Evolutionary conservation across 2,888 invertebrate genomes (phyloP), one percentile per base, ranked within the genome.

Genomic region (Tetanocera ferruginea): DNA sequence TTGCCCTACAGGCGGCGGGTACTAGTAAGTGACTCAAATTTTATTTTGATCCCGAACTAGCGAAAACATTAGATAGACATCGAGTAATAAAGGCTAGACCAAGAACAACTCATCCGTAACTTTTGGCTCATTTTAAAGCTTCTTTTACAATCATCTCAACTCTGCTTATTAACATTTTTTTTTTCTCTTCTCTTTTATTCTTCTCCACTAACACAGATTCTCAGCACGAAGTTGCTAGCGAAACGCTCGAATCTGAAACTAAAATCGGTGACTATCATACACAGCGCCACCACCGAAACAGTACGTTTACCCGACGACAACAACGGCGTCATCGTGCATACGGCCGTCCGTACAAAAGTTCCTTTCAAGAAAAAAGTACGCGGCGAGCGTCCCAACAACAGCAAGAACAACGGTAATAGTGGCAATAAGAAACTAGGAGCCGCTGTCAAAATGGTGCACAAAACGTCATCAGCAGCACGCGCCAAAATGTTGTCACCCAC

Each of bases 251-350:
- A 94, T 90, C 92, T 94, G 89, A 96, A 96, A 90, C 92, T 95
- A 85, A 96, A 96, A 90, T 94, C 95, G 25, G 94, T 96, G 83
- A 96, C 96, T 84, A 96, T 96, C 89, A 95, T 96, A 87, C 96
- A 96, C 92, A 96, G 95, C 88, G 95, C 96, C 83, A 95, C 96
- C 78, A 96, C 96, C 79, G 96, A 96, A 91, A 96, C 96, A 81
- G 96, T 96, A 81, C 93, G 96, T 34, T 91, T 96, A 83, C 95
- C 96, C 80, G 95, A 94, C 80, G 93, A 95, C 81, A 93, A 93
- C 82, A 94, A 94, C 82, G 93, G 93, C 81, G 94, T 93, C 51
- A 96, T 95, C 81, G 95, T 97, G 2, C 96, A 97, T 86, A 96
- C 95, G 76, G 96, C 95, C 80, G 94, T 96, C 81, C 93, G 96